Evolutionary conservation across 2,888 invertebrate genomes (phyloP).

Genomic region (Agriopis leucophaearia): DNA sequence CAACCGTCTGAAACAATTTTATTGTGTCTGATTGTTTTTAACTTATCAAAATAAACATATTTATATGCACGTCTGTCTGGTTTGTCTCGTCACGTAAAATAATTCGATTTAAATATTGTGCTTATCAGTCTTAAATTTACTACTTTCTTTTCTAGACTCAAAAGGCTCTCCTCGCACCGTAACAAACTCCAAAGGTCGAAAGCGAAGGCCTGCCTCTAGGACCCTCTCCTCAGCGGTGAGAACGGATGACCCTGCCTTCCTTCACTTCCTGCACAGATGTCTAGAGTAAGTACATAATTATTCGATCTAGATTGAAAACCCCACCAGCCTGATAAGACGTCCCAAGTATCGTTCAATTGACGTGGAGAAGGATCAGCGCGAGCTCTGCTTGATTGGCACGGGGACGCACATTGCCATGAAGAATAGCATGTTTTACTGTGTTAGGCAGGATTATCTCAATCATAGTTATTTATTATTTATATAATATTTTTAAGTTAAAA

Average conservation of each 20-base stretch:
- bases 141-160: constrained; percentile 88
- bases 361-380: too few species aligned
- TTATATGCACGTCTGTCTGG: too few species aligned
- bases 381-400: too few species aligned
- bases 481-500: too few species aligned
- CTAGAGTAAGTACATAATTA: constrained; percentile 90
- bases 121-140: not conserved
- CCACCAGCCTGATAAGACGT: not conserved
- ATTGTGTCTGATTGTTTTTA: too few species aligned
- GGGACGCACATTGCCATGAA: too few species aligned
- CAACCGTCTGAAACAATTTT: too few species aligned
- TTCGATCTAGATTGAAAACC: not conserved
- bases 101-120: not conserved
- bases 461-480: too few species aligned
- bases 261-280: constrained; percentile 96
- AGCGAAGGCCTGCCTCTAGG: constrained; percentile 94
- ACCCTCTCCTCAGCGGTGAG: constrained; percentile 93
- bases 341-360: not conserved
- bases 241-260: constrained; percentile 94
- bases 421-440: too few species aligned
- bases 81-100: too few species aligned
- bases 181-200: constrained; percentile 97
- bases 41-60: too few species aligned
- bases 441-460: too few species aligned
- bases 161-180: constrained; percentile 96